Conservation (phyloP, 2,113 vertebrate genomes). For the Pachyramphus minor region DNA sequence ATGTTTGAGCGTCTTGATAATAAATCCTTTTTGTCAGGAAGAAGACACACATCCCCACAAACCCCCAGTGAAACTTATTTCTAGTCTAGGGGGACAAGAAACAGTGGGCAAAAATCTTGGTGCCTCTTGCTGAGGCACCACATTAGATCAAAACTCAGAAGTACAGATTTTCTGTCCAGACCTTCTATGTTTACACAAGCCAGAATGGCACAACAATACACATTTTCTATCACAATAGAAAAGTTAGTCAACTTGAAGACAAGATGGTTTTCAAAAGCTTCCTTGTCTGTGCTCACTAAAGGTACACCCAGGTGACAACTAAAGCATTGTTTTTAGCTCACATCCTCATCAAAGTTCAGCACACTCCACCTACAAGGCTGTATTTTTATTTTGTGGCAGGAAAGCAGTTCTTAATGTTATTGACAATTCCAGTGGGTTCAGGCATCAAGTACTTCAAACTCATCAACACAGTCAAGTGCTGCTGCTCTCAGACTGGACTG, state of each 20-base stretch:
- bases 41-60: not conserved
- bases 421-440: not conserved
- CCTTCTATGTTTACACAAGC: not conserved
- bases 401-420: conserved; percentile 24
- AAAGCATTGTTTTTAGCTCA: not conserved
- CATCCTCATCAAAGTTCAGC: not conserved
- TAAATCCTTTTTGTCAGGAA: not conserved
- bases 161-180: not conserved
- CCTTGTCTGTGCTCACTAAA: not conserved
- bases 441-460: not conserved
- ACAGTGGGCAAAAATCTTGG: not conserved
- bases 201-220: not conserved
- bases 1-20: not conserved
- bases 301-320: not conserved
- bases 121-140: not conserved
- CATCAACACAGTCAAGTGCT: not conserved
- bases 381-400: conserved; percentile 32
- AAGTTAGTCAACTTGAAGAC: not conserved
- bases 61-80: not conserved
- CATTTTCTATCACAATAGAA: not conserved
- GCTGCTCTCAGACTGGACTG: not conserved
- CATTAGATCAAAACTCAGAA: not conserved
- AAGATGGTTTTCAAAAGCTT: not conserved
- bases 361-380: not conserved
- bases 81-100: not conserved